Base-by-base conservation (phyloP, 2,888 invertebrate genomes). In the Diachrysia chrysitis region DNA sequence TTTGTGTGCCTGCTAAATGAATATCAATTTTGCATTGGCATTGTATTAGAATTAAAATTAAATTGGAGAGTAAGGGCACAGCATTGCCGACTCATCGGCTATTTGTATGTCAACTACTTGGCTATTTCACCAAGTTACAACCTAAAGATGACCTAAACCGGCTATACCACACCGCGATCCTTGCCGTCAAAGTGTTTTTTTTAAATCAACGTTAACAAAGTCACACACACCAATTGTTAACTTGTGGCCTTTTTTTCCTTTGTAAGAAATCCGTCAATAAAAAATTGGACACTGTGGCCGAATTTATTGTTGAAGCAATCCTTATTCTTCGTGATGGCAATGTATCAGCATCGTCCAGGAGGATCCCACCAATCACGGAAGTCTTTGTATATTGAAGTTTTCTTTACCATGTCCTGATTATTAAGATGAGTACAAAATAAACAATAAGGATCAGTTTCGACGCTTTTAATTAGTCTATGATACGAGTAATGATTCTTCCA, bases 401-500 rank as follows among this genome's bases (percentile, higher is more conserved):
- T 76, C 19, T 71, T 64, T 9, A 83, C 66, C 57, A 78, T 71
- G 25, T 77, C 32, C 25, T 83, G 55, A 25, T 85, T 61, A 48
- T 86, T 83, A 19, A 87, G 69, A 48, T 71, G 75, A 0, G 73
- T 66, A 61, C 89, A 89, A 32, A 88, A 75, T 23, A 71, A 74
- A 76, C 89, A 89, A 21, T 83, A 80, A 3, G 81, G 81, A 5
- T 86, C 79, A 0, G 85, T 82, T 0, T 84, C 83, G 5, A 79
- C 73, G 21, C 69, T 73, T 21, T 76, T 81, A 4, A 10, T 23
- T 53, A 71, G 21, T 58, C 64, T 53, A 56, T 85, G 79, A 69
- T 82, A 87, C 1, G 83, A 80, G 54, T 89, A 89, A 67, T 87
- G 81, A 17, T 86, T 87, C 68, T 76, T 83, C 88, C 89, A 89